Evolutionary conservation across 2,888 invertebrate species (phyloP), one percentile per base, ranked within the genome.

Genomic region (Parelbella ahira): DNA sequence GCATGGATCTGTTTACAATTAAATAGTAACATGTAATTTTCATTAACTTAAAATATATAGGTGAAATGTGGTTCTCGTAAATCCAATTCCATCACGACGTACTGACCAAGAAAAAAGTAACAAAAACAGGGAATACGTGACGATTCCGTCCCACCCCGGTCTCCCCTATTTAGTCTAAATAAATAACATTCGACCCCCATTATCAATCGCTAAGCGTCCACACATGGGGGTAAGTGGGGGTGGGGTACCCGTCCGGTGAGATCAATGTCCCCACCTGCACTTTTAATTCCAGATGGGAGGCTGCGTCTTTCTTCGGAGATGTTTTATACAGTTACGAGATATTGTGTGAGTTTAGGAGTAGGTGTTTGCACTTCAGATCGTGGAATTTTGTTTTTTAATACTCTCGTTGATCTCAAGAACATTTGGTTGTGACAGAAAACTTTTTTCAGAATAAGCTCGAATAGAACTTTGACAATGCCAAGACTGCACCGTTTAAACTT

Each of bases 211-310:
- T 48, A 48, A 48, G 50, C 50, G 46, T 50, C 50, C 50, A 48
- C 48, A 48, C 50, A 44, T 46, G 59, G 47, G 54, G 37, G 53
- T 9, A 28, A n/a, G 50, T 49, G 53, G 51, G 46, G 53, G 55
- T 47, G 57, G 53, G 56, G 52, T 63, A 70, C n/a, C n/a, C 73
- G 71, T 76, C 77, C 76, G 63, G 33, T 28, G 82, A 81, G 86
- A 86, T 84, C 87, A 86, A 84, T 78, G 72, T 63, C 72, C 71
- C 80, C 82, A 87, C 86, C 83, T 88, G 84, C 80, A 84, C 75
- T 86, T 87, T 86, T 87, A 83, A 81, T 74, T 80, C 64, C 64
- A 60, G 50, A 52, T 48, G 55, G 54, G 41, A 33, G 12, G 47
- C 33, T 43, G 50, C 48, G 55, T 51, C 54, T 59, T 54, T 58